Evolutionary conservation across 2,888 invertebrate species (phyloP).

Genomic region (Chrysotoxum bicinctum): DNA sequence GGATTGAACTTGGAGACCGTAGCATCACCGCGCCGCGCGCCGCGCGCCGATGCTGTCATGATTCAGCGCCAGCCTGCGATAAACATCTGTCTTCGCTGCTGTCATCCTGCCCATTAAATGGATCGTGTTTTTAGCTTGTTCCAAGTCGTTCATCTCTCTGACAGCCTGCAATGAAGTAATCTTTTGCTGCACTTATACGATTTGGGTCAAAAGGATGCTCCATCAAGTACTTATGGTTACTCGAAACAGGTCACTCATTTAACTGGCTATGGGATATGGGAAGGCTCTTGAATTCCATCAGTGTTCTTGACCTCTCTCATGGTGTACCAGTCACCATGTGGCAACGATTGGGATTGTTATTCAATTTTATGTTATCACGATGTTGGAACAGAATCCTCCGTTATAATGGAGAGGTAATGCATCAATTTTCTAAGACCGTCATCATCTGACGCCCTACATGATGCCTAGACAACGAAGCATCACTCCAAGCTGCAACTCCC

Average conservation of each 20-base stretch:
- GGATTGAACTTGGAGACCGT: not conserved
- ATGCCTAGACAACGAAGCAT: conserved; percentile 57
- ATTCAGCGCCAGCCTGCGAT: conserved; percentile 34
- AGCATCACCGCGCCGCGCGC: not conserved
- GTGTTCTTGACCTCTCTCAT: conserved; percentile 50
- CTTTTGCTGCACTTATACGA: conserved; percentile 3
- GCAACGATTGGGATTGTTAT: conserved; percentile 51
- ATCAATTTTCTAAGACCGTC: conserved; percentile 63
- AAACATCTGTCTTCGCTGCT: conserved; percentile 61
- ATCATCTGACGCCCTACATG: conserved; percentile 70
- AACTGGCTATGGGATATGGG: conserved; percentile 15
- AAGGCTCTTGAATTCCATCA: conserved; percentile 21
- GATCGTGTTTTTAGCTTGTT: conserved; percentile 41
- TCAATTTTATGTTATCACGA: conserved; percentile 65
- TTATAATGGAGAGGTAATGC: conserved; percentile 63
- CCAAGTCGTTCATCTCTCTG: conserved; percentile 31
- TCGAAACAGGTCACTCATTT: conserved; percentile 25
- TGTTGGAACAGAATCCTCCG: conserved; percentile 53
- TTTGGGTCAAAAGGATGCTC: conserved; percentile 60
- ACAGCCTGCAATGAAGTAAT: conserved; percentile 60
- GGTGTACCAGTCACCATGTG: not conserved
- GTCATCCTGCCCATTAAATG: conserved; percentile 16
- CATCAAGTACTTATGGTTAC: not conserved
- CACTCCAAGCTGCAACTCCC: conserved; percentile 33
- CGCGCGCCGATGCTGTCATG: conserved; percentile 14